phyloP scores from a whole-genome alignment of 2,113 vertebrate genomes.

The pig (Sus scrofa) region T2T-Sscrofa CM000824.6:29589001-29589500 shows the following conservation, averaged over 20 bases:
- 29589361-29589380: slow-evolving; percentile 73
- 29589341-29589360: slow-evolving; percentile 77
- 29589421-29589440: slow-evolving; percentile 72
- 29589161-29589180: not conserved
- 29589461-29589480: slow-evolving; percentile 49
- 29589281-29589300: slow-evolving; percentile 58
- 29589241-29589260: slow-evolving; percentile 61
- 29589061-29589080: not conserved
- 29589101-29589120: not conserved
- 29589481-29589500: slow-evolving; percentile 29
- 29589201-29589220: slow-evolving; percentile 54
- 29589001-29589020: not conserved
- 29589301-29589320: slow-evolving; percentile 27
- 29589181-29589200: slow-evolving; percentile 38
- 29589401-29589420: slow-evolving; percentile 67
- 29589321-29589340: slow-evolving; percentile 42
- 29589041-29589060: not conserved
- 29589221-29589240: slow-evolving; percentile 65
- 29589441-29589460: slow-evolving; percentile 61
- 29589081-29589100: not conserved
- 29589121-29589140: not conserved
- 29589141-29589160: not conserved
- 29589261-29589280: slow-evolving; percentile 56
- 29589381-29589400: slow-evolving; percentile 67
- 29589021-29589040: not conserved